Evolutionary conservation across 2,888 invertebrate genomes (phyloP).

Genomic region (Oxytorus armatus): DNA sequence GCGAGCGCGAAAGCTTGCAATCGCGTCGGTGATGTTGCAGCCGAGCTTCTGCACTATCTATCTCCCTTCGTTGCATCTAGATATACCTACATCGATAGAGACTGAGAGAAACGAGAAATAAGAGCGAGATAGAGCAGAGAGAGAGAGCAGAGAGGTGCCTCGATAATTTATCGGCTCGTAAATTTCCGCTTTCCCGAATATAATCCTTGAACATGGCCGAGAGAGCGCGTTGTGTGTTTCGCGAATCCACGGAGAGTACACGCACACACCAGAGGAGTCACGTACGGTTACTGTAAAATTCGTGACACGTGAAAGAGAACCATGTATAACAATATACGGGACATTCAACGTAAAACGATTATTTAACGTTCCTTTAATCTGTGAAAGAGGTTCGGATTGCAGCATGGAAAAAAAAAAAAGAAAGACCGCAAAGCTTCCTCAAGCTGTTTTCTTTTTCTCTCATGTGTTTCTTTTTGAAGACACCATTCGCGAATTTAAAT

Average conservation of each 20-base stretch:
- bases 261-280: neutral
- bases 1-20: slow-evolving; percentile 64
- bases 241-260: neutral
- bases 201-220: slow-evolving; percentile 68
- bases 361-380: neutral
- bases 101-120: neutral
- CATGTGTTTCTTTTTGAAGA: too few species aligned
- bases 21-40: slow-evolving; percentile 50
- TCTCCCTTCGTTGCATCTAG: neutral
- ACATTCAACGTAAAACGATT: neutral
- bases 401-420: neutral
- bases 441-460: too few species aligned
- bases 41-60: too few species aligned
- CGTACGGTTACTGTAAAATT: slow-evolving; percentile 43
- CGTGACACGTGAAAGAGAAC: slow-evolving; percentile 19
- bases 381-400: neutral
- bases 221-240: slow-evolving; percentile 6
- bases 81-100: slow-evolving; percentile 6
- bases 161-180: slow-evolving; percentile 81
- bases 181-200: slow-evolving; percentile 81
- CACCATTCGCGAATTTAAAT: too few species aligned
- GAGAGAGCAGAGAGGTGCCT: slow-evolving; percentile 60
- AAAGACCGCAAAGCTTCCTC: too few species aligned
- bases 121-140: slow-evolving; percentile 2
- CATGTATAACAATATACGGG: neutral